Evolutionary conservation across 2,797 vertebrate genomes (phyloP).

Genomic region (Pampus argenteus): DNA sequence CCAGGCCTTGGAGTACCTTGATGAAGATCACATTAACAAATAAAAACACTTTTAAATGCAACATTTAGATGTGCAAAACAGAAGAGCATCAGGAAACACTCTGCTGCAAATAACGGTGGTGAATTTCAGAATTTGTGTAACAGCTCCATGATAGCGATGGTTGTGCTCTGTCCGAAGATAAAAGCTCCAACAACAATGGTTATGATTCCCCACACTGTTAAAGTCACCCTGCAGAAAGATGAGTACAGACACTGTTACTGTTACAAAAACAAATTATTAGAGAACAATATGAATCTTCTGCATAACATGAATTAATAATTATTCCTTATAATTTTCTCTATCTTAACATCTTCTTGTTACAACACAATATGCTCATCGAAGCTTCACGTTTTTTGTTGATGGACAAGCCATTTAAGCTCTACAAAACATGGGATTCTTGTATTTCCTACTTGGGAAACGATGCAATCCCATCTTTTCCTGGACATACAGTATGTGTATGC

Average conservation of each 20-base stretch:
- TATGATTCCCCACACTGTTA: conserved; percentile 88
- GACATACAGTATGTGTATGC: background rate
- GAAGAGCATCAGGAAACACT: background rate
- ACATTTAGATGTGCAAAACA: conserved; percentile 39
- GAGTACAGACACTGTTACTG: background rate
- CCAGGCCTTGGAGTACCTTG: background rate
- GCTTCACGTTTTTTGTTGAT: background rate
- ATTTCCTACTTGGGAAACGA: background rate
- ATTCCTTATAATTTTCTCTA: background rate
- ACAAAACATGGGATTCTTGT: background rate
- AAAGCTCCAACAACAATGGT: conserved; percentile 89
- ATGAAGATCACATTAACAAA: conserved; percentile 17
- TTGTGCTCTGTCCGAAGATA: conserved; percentile 92
- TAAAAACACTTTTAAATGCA: conserved; percentile 45
- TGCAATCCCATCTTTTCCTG: background rate
- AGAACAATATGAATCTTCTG: background rate
- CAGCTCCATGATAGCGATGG: conserved; percentile 87
- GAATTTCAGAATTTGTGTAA: conserved; percentile 71
- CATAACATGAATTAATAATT: background rate
- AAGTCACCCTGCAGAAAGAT: conserved; percentile 79
- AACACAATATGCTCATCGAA: background rate
- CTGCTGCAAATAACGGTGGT: background rate
- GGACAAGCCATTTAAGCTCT: background rate
- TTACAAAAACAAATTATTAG: background rate
- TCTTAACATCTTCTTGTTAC: background rate